phyloP scores from a whole-genome alignment of 2,888 invertebrate genomes.

The Gonocerus acuteangulatus region DNA sequence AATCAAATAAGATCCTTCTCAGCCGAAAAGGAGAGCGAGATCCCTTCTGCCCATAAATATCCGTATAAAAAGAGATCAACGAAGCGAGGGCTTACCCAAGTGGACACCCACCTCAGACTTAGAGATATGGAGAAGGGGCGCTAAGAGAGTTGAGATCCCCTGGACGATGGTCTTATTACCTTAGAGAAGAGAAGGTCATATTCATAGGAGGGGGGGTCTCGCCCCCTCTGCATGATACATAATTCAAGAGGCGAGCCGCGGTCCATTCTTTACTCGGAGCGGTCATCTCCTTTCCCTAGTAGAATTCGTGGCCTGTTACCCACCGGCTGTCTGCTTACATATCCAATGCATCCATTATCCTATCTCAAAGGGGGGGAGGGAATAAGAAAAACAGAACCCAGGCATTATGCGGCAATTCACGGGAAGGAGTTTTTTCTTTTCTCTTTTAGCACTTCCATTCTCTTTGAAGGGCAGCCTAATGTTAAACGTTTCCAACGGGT shows the following conservation, averaged over 20 bases:
- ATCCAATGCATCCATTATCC: background rate
- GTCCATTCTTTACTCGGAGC: background rate
- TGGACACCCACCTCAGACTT: background rate
- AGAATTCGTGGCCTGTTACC: background rate
- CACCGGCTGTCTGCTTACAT: background rate
- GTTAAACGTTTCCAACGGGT: no score
- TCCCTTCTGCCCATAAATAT: background rate
- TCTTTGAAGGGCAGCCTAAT: no score
- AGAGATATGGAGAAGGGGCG: background rate
- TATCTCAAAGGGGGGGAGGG: no score
- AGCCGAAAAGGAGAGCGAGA: background rate
- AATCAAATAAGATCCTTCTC: slow-evolving; percentile 1
- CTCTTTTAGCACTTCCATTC: no score
- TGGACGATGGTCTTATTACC: background rate
- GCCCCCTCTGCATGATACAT: background rate
- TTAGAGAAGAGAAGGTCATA: background rate
- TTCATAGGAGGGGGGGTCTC: background rate
- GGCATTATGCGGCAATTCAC: no score
- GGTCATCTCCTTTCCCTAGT: background rate
- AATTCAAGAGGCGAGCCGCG: background rate
- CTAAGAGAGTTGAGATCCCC: background rate
- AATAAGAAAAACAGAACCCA: no score
- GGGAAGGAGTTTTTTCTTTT: no score
- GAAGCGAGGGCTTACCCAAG: background rate
- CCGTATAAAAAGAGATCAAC: background rate